Evolutionary conservation across 2,797 vertebrate genomes (phyloP).

Genomic region (Chelon auratus): DNA sequence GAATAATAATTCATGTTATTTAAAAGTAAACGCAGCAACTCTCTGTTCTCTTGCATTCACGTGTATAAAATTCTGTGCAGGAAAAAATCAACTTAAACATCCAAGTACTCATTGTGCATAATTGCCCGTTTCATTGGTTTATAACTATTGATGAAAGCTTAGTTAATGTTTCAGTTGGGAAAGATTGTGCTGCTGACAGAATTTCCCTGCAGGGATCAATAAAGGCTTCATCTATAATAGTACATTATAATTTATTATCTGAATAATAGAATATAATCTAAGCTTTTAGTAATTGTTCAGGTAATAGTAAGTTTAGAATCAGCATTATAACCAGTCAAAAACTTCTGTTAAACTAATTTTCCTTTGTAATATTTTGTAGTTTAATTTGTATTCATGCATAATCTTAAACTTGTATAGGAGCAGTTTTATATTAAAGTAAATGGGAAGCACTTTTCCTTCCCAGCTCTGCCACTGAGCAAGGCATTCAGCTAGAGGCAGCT

Average conservation of each 20-base stretch:
- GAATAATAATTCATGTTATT: no score
- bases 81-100: not conserved
- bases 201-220: not conserved
- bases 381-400: no score
- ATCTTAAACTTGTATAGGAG: no score
- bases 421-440: slow-evolving; percentile 4
- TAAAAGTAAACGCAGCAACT: no score
- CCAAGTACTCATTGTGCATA: not conserved
- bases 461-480: slow-evolving; percentile 21
- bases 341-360: not conserved
- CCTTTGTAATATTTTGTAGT: not conserved
- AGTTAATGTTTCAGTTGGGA: not conserved
- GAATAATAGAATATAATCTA: not conserved
- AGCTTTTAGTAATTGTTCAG: not conserved
- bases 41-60: no score
- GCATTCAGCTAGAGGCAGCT: slow-evolving; percentile 12
- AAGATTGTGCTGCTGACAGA: not conserved
- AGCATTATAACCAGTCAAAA: not conserved
- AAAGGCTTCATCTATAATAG: not conserved
- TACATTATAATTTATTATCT: not conserved
- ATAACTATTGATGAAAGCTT: not conserved
- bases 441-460: slow-evolving; percentile 8
- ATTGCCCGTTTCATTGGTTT: not conserved
- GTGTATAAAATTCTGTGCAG: no score
- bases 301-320: not conserved